Base-by-base conservation (phyloP, 2,113 vertebrate genomes). In the Engystomops pustulosus region DNA sequence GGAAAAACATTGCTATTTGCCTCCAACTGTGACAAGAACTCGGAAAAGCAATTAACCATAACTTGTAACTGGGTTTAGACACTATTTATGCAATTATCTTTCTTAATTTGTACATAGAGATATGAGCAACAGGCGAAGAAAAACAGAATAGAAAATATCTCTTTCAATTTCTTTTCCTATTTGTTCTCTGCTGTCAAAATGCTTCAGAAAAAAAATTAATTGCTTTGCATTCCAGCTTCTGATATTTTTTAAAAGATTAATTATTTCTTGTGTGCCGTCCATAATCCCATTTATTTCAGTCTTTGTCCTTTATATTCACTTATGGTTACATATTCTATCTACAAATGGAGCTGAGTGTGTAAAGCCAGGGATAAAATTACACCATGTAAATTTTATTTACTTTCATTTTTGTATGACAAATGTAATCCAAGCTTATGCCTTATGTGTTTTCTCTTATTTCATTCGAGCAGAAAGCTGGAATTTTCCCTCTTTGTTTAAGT, bases 261-360 rank as follows among this genome's bases (percentile, higher is more conserved):
- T 76, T 83, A 83, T 76, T 34, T 75, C 55, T 20, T 83, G 27
- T 83, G 41, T 51, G 25, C 20, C 18, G n/a, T 49, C 71, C 72
- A 67, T 83, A 83, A 83, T 76, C 71, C 67, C 55, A 75, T 76
- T 83, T 83, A 74, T 74, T 76, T 67, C 32, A 51, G 72, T 84
- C 45, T 76, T 78, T 77, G 20, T 77, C 41, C 27, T 77, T 76
- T 38, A 15, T 53, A 68, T 84, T 78, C 53, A 82, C 15, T 58
- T 27, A 69, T 68, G 44, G 30, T 41, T 81, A 81, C 53, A 71
- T 81, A 53, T 77, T 68, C 34, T 55, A 77, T 78, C 60, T 55
- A 58, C 60, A 84, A 84, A 77, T 84, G 44, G 36, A 68, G 71
- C 44, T 23, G 1, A 18, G 62, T 84, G 44, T 69, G 71, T 32